Evolutionary conservation across 2,797 vertebrate genomes (phyloP).

Genomic region (Knipowitschia caucasica): DNA sequence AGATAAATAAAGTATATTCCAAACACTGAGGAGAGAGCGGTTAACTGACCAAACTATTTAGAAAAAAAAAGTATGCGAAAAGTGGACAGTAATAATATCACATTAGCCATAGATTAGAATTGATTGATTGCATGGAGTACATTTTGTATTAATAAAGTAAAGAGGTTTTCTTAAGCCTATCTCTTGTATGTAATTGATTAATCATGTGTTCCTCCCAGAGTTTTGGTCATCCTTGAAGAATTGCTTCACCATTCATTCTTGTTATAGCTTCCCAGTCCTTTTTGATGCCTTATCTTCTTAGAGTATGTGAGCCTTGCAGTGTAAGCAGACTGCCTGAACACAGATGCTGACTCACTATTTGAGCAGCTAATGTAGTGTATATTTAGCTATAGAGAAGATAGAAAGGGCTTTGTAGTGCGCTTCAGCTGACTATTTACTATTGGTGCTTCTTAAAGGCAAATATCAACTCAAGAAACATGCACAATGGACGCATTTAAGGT

Average conservation of each 20-base stretch:
- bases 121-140: neutral
- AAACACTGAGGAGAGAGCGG: too few relatives aligned
- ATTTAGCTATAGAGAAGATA: constrained; percentile 4
- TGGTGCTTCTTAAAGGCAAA: constrained; percentile 12
- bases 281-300: constrained; percentile 10
- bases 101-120: too few relatives aligned
- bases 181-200: neutral
- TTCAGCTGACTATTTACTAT: constrained; percentile 10
- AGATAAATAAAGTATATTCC: neutral
- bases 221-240: constrained; percentile 1
- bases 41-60: too few relatives aligned
- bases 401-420: constrained; percentile 4
- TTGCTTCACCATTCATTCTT: neutral
- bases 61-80: too few relatives aligned
- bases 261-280: neutral
- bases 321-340: constrained; percentile 3
- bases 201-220: neutral
- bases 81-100: too few relatives aligned
- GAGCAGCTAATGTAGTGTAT: constrained; percentile 10
- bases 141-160: neutral
- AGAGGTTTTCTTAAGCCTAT: neutral
- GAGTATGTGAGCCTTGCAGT: constrained; percentile 7
- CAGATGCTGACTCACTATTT: constrained; percentile 16
- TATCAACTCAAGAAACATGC: constrained; percentile 2
- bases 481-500: constrained; percentile 7